Evolutionary conservation across 2,888 invertebrate species (phyloP), one percentile per base, ranked within the genome.

Genomic region (Adelphocoris suturalis): DNA sequence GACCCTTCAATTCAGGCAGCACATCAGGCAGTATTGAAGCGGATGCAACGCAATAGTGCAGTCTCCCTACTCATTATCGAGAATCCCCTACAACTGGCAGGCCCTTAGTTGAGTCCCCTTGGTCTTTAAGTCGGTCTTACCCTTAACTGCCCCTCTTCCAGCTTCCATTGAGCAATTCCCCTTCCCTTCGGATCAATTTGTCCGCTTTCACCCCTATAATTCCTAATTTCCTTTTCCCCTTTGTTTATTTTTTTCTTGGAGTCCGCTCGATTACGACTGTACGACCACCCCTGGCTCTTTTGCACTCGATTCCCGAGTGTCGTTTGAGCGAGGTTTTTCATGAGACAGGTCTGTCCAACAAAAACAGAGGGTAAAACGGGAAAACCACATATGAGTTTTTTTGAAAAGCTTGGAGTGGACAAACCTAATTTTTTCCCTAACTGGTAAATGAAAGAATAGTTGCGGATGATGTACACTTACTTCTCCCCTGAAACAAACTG

Each of bases 101-200:
- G 68, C 68, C 68, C 68, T 68, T 68, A 68, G 23, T 68, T 27
- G 68, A 19, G 68, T 68, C 68, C 68, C 68, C 68, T 68, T 68
- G 68, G 68, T 68, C 68, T 68, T 68, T 68, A 68, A 68, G 68
- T 68, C 68, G 68, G 68, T 68, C 27, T 68, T 68, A 68, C 68
- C 68, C 68, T 37, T 23, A 68, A 68, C 68, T 68, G 68, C 68
- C 68, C 68, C 68, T 68, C 68, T 68, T 23, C 23, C 19, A 68
- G 68, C 68, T 68, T 68, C 68, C 68, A 23, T 68, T 68, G 68
- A 68, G 23, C 68, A 68, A 68, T 23, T 68, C 68, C 37, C 46
- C 85, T 55, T 85, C 19, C 27, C 85, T 61, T 85, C 85, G 57
- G 85, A 85, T 85, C 85, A 85, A 85, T 85, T 85, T 85, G 85